phyloP scores from a whole-genome alignment of 1,140 invertebrate genomes.

The Trachelipus rathkii region DNA sequence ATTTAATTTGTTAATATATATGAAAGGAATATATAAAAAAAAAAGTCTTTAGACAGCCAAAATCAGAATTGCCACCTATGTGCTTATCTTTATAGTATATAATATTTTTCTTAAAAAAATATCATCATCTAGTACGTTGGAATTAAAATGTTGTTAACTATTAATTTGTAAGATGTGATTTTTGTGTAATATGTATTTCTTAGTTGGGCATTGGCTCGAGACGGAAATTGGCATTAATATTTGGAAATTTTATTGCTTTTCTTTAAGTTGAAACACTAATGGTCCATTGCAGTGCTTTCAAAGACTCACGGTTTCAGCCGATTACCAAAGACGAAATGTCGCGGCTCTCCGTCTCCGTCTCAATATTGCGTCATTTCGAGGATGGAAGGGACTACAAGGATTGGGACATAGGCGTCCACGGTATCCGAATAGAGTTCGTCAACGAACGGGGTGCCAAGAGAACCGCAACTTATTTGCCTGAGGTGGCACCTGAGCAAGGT shows the following conservation, averaged over 20 bases:
- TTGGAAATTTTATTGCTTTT: slow-evolving; percentile 4
- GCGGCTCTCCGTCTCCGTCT: slow-evolving; percentile 88
- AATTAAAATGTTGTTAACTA: too few species aligned
- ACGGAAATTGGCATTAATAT: neutral
- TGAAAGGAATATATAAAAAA: too few species aligned
- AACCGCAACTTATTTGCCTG: slow-evolving; percentile 95
- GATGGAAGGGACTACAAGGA: slow-evolving; percentile 90
- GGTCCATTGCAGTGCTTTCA: slow-evolving; percentile 73
- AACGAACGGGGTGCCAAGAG: slow-evolving; percentile 92
- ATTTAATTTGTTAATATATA: too few species aligned
- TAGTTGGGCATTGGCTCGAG: neutral
- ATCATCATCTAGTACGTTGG: too few species aligned
- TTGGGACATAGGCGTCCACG: slow-evolving; percentile 96
- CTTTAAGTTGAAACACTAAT: slow-evolving; percentile 6
- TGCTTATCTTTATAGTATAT: too few species aligned
- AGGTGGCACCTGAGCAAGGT: slow-evolving; percentile 97
- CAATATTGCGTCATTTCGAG: slow-evolving; percentile 91
- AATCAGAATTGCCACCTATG: too few species aligned
- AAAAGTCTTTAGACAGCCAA: too few species aligned
- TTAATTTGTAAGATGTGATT: neutral
- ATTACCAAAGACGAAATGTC: slow-evolving; percentile 90
- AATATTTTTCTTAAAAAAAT: too few species aligned
- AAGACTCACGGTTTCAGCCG: slow-evolving; percentile 93
- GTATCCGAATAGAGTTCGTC: slow-evolving; percentile 95
- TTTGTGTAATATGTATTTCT: neutral